These are phyloP conservation scores for Styela plicata DNA, from an alignment of 23 tunicate genomes.

Conservation along the genomic window DNA sequence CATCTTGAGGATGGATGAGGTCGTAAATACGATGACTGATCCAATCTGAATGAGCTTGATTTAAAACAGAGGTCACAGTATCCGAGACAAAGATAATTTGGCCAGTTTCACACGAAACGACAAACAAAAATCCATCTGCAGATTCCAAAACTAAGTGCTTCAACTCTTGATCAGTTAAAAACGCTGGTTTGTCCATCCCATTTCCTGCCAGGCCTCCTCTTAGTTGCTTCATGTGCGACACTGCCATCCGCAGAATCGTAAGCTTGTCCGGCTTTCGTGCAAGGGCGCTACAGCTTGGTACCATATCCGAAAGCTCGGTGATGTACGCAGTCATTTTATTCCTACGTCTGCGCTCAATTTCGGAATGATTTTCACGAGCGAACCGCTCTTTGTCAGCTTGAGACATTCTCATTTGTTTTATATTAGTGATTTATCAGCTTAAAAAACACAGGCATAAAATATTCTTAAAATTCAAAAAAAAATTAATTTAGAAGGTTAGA, in stretches of 20 bases:
- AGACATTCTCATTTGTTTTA: slow-evolving; percentile 54
- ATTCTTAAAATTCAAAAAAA: too few species aligned
- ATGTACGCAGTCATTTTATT: slow-evolving; percentile 95
- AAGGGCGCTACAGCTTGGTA: slow-evolving; percentile 84
- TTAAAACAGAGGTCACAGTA: slow-evolving; percentile 73
- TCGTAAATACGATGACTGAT: slow-evolving; percentile 59
- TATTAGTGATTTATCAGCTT: neutral
- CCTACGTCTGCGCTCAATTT: slow-evolving; percentile 79
- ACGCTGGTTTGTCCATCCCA: slow-evolving; percentile 80
- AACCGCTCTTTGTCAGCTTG: slow-evolving; percentile 91
- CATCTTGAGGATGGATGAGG: slow-evolving; percentile 82
- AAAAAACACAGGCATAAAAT: too few species aligned
- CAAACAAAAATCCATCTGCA: slow-evolving; percentile 88
- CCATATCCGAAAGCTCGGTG: slow-evolving; percentile 91
- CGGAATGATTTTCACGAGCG: slow-evolving; percentile 91
- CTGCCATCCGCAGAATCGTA: slow-evolving; percentile 90
- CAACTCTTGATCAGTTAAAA: slow-evolving; percentile 89
- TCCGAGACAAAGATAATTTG: slow-evolving; percentile 83
- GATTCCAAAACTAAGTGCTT: slow-evolving; percentile 88
- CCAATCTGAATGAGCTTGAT: slow-evolving; percentile 84
- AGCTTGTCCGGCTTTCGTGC: slow-evolving; percentile 94
- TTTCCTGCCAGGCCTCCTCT: slow-evolving; percentile 55
- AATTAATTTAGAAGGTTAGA: too few species aligned
- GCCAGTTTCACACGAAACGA: slow-evolving; percentile 70
- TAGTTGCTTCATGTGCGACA: slow-evolving; percentile 87